phyloP scores from a whole-genome alignment of 2,797 vertebrate genomes.

The Cuculus canorus region DNA sequence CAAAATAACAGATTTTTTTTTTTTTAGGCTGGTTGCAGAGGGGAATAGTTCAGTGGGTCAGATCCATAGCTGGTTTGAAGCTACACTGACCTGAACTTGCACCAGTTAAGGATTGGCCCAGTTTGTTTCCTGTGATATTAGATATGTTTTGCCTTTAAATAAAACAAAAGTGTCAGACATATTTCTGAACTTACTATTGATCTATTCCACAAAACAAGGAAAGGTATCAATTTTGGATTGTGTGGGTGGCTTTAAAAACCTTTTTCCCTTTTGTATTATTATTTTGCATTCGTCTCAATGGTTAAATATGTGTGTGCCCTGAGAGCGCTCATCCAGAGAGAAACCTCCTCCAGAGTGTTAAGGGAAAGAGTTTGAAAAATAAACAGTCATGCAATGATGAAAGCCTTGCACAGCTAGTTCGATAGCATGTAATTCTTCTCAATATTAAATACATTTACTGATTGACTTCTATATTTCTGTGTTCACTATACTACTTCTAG shows the following conservation, averaged over 20 bases:
- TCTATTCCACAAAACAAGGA: background rate
- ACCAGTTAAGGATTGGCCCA: background rate
- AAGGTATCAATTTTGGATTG: background rate
- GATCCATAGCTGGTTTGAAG: constrained; percentile 15
- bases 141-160: constrained; percentile 20
- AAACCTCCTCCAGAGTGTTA: background rate
- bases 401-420: background rate
- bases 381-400: background rate
- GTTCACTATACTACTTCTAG: background rate
- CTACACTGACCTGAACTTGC: background rate
- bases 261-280: background rate
- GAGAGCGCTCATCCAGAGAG: background rate
- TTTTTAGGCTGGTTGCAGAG: background rate
- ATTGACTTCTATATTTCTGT: constrained; percentile 24
- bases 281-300: constrained; percentile 37
- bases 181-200: constrained; percentile 1
- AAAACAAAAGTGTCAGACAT: background rate
- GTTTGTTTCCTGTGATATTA: background rate
- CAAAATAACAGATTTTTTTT: background rate
- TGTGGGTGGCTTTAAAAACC: background rate
- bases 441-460: constrained; percentile 2
- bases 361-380: background rate
- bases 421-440: constrained; percentile 26
- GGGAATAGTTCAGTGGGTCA: background rate
- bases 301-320: background rate